These are phyloP conservation scores for Vimba vimba DNA, from an alignment of 2,113 vertebrate genomes.

Conservation along the genomic window DNA sequence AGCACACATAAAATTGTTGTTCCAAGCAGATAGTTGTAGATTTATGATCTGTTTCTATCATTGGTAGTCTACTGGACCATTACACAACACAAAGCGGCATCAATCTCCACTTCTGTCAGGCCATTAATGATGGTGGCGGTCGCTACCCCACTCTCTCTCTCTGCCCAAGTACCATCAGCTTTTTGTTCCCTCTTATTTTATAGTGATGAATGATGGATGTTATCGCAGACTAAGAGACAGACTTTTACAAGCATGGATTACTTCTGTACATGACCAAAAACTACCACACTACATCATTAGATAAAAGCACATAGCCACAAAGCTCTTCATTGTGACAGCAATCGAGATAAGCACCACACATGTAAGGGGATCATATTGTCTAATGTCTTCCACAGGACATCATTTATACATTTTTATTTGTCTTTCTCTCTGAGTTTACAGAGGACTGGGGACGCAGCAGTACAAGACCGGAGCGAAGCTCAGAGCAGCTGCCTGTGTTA, in stretches of 20 bases:
- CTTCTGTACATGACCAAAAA: conserved; percentile 34
- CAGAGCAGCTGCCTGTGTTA: conserved; percentile 57
- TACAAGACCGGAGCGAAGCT: conserved; percentile 10
- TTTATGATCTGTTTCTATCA: conserved; percentile 47
- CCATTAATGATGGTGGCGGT: conserved; percentile 41
- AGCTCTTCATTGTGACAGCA: conserved; percentile 26
- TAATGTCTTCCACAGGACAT: conserved; percentile 34
- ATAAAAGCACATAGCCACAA: not conserved
- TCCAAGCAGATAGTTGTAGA: conserved; percentile 28
- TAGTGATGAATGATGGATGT: conserved; percentile 50
- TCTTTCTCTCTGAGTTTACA: conserved; percentile 5
- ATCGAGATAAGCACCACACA: conserved; percentile 16
- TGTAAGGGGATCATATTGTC: not conserved
- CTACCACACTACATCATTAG: conserved; percentile 38
- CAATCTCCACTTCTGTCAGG: conserved; percentile 43
- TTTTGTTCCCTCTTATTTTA: conserved; percentile 45
- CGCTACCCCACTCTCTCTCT: conserved; percentile 38
- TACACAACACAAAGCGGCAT: conserved; percentile 49
- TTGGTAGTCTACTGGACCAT: conserved; percentile 43
- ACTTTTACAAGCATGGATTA: conserved; percentile 44
- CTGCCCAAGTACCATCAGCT: conserved; percentile 36
- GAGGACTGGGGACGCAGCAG: conserved; percentile 31
- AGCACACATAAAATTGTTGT: conserved; percentile 16
- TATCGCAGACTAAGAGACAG: conserved; percentile 33
- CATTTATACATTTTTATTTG: conserved; percentile 28